These are phyloP conservation scores for Criorhina ranunculi DNA, from an alignment of 2,888 invertebrate genomes.

Conservation along the genomic window DNA sequence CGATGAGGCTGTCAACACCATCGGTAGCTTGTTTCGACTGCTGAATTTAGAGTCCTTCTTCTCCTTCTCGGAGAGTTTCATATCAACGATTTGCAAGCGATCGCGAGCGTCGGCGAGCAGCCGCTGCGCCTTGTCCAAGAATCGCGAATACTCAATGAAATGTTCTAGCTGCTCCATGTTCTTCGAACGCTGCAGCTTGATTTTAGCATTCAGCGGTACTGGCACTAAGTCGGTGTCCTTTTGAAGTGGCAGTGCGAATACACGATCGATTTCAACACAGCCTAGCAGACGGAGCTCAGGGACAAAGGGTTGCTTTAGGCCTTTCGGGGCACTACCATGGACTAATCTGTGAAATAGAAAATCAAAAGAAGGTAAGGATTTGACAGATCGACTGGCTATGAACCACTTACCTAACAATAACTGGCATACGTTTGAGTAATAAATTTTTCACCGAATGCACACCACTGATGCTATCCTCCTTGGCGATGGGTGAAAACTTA, in stretches of 20 bases:
- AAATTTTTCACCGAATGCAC: conserved; percentile 96
- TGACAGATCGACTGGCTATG: too few species aligned
- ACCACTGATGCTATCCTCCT: conserved; percentile 97
- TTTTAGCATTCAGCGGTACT: conserved; percentile 93
- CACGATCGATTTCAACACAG: conserved; percentile 92
- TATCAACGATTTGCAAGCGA: conserved; percentile 92
- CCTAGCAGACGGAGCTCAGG: conserved; percentile 93
- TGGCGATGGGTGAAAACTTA: conserved; percentile 95
- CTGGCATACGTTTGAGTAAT: conserved; percentile 94
- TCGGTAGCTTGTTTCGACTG: conserved; percentile 83
- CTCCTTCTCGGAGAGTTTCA: conserved; percentile 89
- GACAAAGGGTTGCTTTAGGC: conserved; percentile 92
- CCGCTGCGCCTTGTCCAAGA: conserved; percentile 91
- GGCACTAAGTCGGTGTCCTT: conserved; percentile 92
- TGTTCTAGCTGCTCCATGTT: conserved; percentile 92
- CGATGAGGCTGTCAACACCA: conserved; percentile 83
- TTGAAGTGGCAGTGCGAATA: conserved; percentile 93
- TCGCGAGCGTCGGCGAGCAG: conserved; percentile 90
- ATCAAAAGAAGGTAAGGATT: too few species aligned
- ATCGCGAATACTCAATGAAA: conserved; percentile 90
- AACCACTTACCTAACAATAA: conserved; percentile 90
- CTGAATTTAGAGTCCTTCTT: conserved; percentile 84
- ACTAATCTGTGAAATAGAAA: conserved; percentile 87
- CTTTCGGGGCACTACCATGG: conserved; percentile 94
- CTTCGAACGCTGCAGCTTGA: conserved; percentile 92